phyloP scores from a whole-genome alignment of 1,140 invertebrate genomes.

The Fopius arisanus region DNA sequence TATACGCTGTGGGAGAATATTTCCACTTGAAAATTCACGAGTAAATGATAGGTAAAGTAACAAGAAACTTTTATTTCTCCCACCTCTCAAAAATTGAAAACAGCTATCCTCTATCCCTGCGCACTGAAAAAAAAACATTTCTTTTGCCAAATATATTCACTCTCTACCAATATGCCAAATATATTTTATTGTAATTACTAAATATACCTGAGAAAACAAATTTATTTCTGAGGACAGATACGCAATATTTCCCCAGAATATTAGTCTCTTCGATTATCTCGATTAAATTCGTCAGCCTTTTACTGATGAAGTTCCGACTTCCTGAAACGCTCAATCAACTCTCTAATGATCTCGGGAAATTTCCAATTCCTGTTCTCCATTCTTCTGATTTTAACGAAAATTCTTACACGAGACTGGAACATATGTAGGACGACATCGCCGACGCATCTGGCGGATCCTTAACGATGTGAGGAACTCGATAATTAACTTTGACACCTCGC shows the following conservation, averaged over 20 bases:
- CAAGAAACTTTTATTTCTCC: neutral
- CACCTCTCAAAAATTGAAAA: neutral
- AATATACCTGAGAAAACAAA: too few species aligned
- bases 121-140: neutral
- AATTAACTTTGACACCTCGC: conserved; percentile 56
- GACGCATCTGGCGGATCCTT: conserved; percentile 32
- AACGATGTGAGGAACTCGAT: conserved; percentile 55
- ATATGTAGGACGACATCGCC: conserved; percentile 29
- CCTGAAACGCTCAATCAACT: neutral
- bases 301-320: too few species aligned
- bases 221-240: too few species aligned
- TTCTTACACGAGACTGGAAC: neutral
- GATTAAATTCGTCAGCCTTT: too few species aligned
- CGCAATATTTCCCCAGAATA: too few species aligned
- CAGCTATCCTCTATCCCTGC: neutral
- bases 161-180: too few species aligned
- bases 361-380: neutral
- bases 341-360: neutral
- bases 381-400: neutral
- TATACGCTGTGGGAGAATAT: neutral
- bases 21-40: conserved; percentile 29
- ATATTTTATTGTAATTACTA: too few species aligned
- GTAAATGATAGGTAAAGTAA: conserved; percentile 22
- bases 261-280: too few species aligned
- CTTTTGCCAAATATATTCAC: too few species aligned